Evolutionary conservation across 35 echinoderm and acorn worm species (phyloP), one percentile per base, ranked within the genome.

Genomic region (Heliocidaris tuberculata): DNA sequence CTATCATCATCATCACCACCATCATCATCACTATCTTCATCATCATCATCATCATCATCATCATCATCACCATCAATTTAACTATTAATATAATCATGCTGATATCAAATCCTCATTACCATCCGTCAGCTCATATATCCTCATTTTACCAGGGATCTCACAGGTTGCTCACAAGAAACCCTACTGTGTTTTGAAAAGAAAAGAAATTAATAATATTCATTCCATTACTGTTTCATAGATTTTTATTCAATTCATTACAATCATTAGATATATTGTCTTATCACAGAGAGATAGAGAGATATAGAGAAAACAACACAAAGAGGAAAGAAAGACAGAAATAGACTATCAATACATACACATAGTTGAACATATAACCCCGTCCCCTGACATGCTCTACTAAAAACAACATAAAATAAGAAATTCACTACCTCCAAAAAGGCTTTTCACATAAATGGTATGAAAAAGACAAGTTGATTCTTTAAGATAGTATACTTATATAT

Each of bases 191-290:
- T 56, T 56, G 10, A 1, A 56, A 15, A 56, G 52, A 91, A 9
- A 9, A 24, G 16, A 48, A 24, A 91, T 9, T 42, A 21, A 91
- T 10, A 15, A 4, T 31, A 48, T 93, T 50, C 47, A 19, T 59
- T 48, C 16, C 19, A 32, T 89, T 89, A 47, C 47, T 48, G 47
- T 89, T 89, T 89, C 87, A 89, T 89, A 89, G 24, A 89, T 89
- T 89, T 89, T 89, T 89, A 89, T 89, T 89, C 31, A 89, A 89
- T 89, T 89, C 87, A 89, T 89, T 89, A 89, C 87, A 48, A 89
- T 89, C 87, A 89, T 89, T 89, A 89, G 31, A 89, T 47, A 42
- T 24, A 89, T 89, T 89, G 87, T 42, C 27, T 78, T 78, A 78
- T 78, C 65, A 78, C 19, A 78, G 65, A 78, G 27, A 78, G 19